A percentile compares a stretch with the other conserved stretches of the same genome.
These are phyloP conservation scores for Ophonus ardosiacus DNA, from an alignment of 2,888 invertebrate genomes.

Conservation along the genomic window DNA sequence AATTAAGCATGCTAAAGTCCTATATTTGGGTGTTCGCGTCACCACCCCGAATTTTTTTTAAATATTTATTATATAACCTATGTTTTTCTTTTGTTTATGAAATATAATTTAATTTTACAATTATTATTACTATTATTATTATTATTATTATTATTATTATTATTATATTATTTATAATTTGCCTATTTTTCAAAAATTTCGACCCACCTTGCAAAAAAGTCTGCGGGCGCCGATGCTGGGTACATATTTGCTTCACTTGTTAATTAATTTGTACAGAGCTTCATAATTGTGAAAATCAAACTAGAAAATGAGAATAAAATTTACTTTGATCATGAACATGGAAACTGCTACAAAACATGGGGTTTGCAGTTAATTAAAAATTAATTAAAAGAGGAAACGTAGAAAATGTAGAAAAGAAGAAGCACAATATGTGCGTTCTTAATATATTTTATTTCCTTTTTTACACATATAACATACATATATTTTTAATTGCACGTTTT, in stretches of 20 bases:
- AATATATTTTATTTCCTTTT: conserved; percentile 61
- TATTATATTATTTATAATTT: too few species aligned
- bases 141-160: too few species aligned
- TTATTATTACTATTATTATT: too few species aligned
- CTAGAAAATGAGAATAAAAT: background rate
- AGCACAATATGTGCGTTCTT: conserved; percentile 22
- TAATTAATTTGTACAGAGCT: background rate
- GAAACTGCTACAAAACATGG: background rate
- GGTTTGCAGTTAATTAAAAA: background rate
- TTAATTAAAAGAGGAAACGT: background rate
- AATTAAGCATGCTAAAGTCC: too few species aligned
- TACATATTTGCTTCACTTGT: background rate
- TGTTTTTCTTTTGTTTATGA: too few species aligned
- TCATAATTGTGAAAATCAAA: background rate
- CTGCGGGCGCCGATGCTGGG: too few species aligned
- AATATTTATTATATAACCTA: too few species aligned
- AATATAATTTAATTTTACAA: too few species aligned
- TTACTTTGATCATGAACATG: background rate
- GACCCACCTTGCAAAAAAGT: too few species aligned
- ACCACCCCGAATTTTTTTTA: too few species aligned
- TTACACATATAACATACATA: conserved; percentile 64
- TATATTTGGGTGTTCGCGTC: too few species aligned
- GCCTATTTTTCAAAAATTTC: too few species aligned
- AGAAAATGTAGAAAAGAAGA: background rate
- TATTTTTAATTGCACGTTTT: conserved; percentile 59